Evolutionary conservation across 2,888 invertebrate genomes (phyloP).

Genomic region (Ptilodon capucinus): DNA sequence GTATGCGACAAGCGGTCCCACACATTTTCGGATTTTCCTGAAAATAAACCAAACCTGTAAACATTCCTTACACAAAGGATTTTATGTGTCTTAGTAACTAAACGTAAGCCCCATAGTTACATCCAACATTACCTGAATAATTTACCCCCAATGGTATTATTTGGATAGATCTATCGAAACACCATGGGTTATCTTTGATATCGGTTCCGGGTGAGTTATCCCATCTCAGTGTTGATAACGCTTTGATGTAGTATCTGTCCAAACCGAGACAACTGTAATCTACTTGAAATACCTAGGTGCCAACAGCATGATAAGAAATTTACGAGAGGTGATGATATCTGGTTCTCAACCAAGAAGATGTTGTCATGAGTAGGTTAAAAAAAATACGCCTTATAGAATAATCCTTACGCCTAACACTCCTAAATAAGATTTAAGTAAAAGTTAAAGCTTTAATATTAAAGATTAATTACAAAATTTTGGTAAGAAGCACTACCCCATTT

Average conservation of each 20-base stretch:
- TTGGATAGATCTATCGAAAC: neutral
- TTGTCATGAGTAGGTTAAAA: too few relatives aligned
- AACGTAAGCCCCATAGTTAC: too few relatives aligned
- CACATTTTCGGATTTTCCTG: constrained; percentile 85
- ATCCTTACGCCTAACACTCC: too few relatives aligned
- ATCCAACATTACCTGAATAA: too few relatives aligned
- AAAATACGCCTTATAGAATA: too few relatives aligned
- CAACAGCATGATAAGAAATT: neutral
- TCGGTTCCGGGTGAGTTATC: neutral
- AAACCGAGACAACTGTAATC: constrained; percentile 5
- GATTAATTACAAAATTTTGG: too few relatives aligned
- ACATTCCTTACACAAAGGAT: neutral
- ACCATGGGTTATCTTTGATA: neutral
- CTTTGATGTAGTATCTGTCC: constrained; percentile 7
- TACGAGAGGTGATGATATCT: neutral
- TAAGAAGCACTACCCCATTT: too few relatives aligned
- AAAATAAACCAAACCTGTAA: constrained; percentile 7
- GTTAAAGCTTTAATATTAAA: too few relatives aligned
- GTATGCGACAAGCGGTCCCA: constrained; percentile 83
- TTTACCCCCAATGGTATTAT: too few relatives aligned
- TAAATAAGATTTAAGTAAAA: too few relatives aligned
- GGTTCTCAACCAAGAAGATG: neutral
- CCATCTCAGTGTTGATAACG: constrained; percentile 1
- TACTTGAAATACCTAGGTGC: neutral
- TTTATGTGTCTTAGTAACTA: too few relatives aligned